Base-by-base conservation (phyloP, 2,113 vertebrate genomes). In the Sialia sialis region DNA sequence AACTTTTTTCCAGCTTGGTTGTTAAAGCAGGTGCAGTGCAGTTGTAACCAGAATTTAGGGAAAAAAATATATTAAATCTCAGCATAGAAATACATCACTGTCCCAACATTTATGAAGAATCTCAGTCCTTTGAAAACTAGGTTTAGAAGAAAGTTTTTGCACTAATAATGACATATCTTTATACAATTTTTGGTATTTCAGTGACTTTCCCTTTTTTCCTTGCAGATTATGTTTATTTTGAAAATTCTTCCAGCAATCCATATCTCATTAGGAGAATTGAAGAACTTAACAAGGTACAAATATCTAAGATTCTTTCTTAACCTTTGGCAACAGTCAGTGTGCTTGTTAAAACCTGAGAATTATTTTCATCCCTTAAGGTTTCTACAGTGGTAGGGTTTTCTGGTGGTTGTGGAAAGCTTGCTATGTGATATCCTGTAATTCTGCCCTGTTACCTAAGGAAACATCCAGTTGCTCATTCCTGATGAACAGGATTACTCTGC, bases 141-240 rank as follows among this genome's bases (percentile, higher is more conserved):
- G 3, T 52, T 83, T 59, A 66, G 20, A 70, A 81, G 17, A 73
- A 52, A 9, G 1, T 2, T 38, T 84, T 74, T 62, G 2, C 19
- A 2, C 7, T 80, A 49, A 49, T 92, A 64, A 29, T 64, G 38
- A n/a, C 34, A 66, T 0, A 13, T 13, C 56, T 88, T 60, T 91
- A n/a, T 2, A 0, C 27, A 16, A 22, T 78, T 69, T 51, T 83
- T 85, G 14, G 30, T 72, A 72, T 95, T 96, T 96, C 75, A 94
- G 2, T 74, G 41, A 59, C 32, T 95, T 95, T 84, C 11, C 18
- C 3, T 54, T 51, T 97, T 95, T 82, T 69, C 22, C 30, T 95
- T 95, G 41, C 98, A 99, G 99, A 99, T 98, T 99, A 99, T 94
- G 99, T 99, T 84, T 99, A 99, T 97, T 99, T 99, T 98, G 99